Evolutionary conservation across 1,140 invertebrate species (phyloP).

Genomic region (Ganaspis sp.): DNA sequence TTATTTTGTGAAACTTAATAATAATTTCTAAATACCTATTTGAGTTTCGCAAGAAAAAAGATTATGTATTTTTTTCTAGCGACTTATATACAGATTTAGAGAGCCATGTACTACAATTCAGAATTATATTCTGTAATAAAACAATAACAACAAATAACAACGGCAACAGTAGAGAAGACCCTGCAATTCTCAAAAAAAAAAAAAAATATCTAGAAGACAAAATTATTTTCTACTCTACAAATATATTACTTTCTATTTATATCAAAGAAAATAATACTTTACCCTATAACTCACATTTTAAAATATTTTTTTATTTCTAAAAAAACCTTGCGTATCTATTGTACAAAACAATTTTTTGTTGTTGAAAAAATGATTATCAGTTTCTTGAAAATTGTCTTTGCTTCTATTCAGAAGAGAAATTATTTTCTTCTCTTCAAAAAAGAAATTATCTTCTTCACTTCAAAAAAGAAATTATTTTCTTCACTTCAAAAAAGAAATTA

Average conservation of each 20-base stretch:
- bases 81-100: slow-evolving; percentile 65
- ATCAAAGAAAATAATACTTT: not conserved
- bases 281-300: too few species aligned
- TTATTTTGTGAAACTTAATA: not conserved
- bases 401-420: too few species aligned
- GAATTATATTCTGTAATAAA: slow-evolving; percentile 58
- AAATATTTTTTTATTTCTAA: too few species aligned
- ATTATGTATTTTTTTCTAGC: slow-evolving; percentile 32
- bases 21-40: slow-evolving; percentile 4
- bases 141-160: slow-evolving; percentile 53
- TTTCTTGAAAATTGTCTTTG: too few species aligned
- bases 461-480: too few species aligned
- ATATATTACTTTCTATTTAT: slow-evolving; percentile 21
- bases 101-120: slow-evolving; percentile 58
- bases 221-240: not conserved
- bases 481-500: too few species aligned
- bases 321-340: too few species aligned
- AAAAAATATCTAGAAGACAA: slow-evolving; percentile 46
- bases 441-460: too few species aligned
- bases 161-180: slow-evolving; percentile 55
- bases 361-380: too few species aligned
- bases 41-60: slow-evolving; percentile 19
- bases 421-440: too few species aligned
- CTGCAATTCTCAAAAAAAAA: slow-evolving; percentile 37
- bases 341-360: too few species aligned